These are phyloP conservation scores for Melanostoma scalare DNA, from an alignment of 2,888 invertebrate genomes.

Conservation along the genomic window DNA sequence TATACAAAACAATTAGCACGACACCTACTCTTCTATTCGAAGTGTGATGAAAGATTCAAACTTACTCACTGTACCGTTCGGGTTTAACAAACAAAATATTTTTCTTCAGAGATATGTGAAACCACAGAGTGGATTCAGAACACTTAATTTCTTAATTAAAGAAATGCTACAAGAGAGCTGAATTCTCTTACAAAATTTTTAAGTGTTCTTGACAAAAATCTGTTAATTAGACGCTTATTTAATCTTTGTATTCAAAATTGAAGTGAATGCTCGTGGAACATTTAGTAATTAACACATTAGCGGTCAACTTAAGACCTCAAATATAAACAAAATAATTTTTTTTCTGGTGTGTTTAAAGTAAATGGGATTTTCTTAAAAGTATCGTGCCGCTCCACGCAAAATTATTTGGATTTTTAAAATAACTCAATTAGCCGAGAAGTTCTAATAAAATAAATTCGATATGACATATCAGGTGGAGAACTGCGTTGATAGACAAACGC, in stretches of 20 bases:
- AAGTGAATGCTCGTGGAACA: conserved; percentile 51
- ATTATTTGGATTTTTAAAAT: conserved; percentile 41
- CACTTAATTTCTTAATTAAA: not conserved
- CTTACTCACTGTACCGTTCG: conserved; percentile 33
- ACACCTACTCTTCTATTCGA: no score
- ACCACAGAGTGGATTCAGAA: not conserved
- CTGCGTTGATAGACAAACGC: no score
- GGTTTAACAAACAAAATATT: not conserved
- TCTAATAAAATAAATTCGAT: conserved; percentile 53
- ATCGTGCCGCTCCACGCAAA: not conserved
- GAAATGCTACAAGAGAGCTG: conserved; percentile 3
- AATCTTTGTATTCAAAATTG: conserved; percentile 29
- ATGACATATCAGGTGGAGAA: no score
- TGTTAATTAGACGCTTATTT: conserved; percentile 48
- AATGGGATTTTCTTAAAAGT: conserved; percentile 37
- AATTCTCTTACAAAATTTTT: conserved; percentile 1
- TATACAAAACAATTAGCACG: conserved; percentile 36
- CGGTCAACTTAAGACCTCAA: conserved; percentile 45
- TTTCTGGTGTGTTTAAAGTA: conserved; percentile 18
- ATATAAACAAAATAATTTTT: conserved; percentile 13
- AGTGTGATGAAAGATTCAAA: no score
- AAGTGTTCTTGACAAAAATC: conserved; percentile 17
- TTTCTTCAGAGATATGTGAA: conserved; percentile 39
- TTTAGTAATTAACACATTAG: conserved; percentile 52
- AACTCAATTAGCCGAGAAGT: conserved; percentile 48